Evolutionary conservation across 2,797 vertebrate species (phyloP).

Genomic region (Rhinogobio ventralis): DNA sequence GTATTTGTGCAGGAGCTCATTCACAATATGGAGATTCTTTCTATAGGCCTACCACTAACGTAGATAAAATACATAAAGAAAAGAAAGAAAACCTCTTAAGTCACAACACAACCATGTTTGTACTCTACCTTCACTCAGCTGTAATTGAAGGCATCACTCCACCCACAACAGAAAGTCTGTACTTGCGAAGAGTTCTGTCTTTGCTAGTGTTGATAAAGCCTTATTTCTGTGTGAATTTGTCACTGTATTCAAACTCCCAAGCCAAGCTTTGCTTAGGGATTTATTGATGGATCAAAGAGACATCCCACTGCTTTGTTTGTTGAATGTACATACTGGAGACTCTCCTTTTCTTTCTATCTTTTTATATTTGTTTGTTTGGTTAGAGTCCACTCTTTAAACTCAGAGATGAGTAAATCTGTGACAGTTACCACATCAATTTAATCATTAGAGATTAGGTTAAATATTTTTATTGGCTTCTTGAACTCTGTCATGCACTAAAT

Average conservation of each 20-base stretch:
- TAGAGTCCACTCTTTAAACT: slow-evolving; percentile 22
- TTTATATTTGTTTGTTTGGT: slow-evolving; percentile 16
- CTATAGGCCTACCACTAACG: not conserved
- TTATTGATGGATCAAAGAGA: slow-evolving; percentile 80
- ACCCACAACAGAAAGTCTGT: slow-evolving; percentile 72
- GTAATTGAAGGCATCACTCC: slow-evolving; percentile 76
- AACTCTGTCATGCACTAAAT: not conserved
- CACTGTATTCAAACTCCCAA: slow-evolving; percentile 69
- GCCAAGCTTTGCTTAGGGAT: slow-evolving; percentile 76
- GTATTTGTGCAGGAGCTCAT: slow-evolving; percentile 30
- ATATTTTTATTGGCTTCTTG: too few species aligned
- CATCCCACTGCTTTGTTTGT: slow-evolving; percentile 72
- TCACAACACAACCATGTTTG: slow-evolving; percentile 43
- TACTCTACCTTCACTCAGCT: slow-evolving; percentile 49
- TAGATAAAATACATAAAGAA: slow-evolving; percentile 19
- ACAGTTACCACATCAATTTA: not conserved
- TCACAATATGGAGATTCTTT: slow-evolving; percentile 22
- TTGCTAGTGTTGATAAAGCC: slow-evolving; percentile 42
- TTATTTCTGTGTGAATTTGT: slow-evolving; percentile 50
- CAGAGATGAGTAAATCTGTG: not conserved
- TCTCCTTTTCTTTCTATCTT: slow-evolving; percentile 62
- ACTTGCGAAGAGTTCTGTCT: slow-evolving; percentile 56
- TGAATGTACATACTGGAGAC: slow-evolving; percentile 73
- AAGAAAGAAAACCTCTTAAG: not conserved
- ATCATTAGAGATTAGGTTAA: not conserved